Base-by-base conservation (phyloP, 1,140 invertebrate species). In the Agrypnia vestita region DNA sequence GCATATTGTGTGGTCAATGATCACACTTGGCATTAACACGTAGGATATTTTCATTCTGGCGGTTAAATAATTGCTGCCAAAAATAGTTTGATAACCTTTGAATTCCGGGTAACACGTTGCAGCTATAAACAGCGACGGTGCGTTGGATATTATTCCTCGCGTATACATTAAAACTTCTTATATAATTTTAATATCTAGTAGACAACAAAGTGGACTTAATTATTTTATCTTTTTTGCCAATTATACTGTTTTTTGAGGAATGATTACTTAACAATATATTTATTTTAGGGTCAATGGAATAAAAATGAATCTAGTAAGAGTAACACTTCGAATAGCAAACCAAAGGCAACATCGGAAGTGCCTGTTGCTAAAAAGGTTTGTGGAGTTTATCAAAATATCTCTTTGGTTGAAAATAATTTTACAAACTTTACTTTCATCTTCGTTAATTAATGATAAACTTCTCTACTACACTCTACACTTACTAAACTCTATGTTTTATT, bases 21-120 rank as follows among this genome's bases (percentile, higher is more conserved):
- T 64, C 61, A 64, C 19, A 55, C 69, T 73, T 73, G 69, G 49
- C 69, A 73, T 73, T 73, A 73, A 25, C 15, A 46, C 64, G 19
- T 12, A 10, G 69, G 46, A 17, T 25, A 72, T 72, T 72, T 21
- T 55, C 69, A 35, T 21, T n/a, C 69, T 53, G 19, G 51, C 19
- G 35, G 51, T 73, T 55, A 73, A 73, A 73, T 73, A 73, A 73
- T 69, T 35, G 69, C 53, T 55, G 47, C 69, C 69, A 51, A 49
- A 73, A 73, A 73, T 73, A 73, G 49, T 53, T 55, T 53, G 47
- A 73, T 73, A 73, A 73, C 69, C 69, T 73, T 73, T 73, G 19
- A 51, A 53, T 55, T 73, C 69, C 21, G 69, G 51, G 69, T 55
- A 73, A 51, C 69, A 55, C 17, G 19, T 8, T 53, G 46, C 17